A percentile compares a stretch with the other conserved stretches of the same genome.
Conservation (phyloP, 1,140 invertebrate species). For the Drosophila paulistorum region DNA sequence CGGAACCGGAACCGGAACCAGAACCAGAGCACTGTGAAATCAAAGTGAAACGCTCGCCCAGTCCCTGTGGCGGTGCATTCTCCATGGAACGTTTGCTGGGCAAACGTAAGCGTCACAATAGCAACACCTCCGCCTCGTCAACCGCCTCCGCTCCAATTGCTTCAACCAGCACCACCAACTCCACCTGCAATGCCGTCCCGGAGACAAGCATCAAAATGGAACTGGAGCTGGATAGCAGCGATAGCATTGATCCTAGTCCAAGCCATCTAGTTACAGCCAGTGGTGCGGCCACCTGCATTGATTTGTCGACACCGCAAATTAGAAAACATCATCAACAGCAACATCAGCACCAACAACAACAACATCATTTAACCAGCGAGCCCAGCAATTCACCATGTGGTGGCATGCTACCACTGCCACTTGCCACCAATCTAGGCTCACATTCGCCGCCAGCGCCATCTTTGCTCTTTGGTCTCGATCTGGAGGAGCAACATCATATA, state of each 20-base stretch:
- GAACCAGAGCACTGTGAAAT: not conserved
- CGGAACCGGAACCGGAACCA: conserved; percentile 13
- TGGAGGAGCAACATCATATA: conserved; percentile 67
- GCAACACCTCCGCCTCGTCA: conserved; percentile 33
- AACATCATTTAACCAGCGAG: conserved; percentile 1
- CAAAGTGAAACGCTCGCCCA: conserved; percentile 49
- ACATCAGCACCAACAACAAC: not conserved
- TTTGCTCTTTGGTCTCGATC: conserved; percentile 37
- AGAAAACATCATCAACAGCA: conserved; percentile 19
- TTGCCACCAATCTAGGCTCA: not conserved
- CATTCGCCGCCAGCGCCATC: conserved; percentile 26
- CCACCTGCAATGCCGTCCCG: not conserved
- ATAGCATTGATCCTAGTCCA: conserved; percentile 30
- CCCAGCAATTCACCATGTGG: not conserved
- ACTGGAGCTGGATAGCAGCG: conserved; percentile 46
- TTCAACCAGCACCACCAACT: not conserved
- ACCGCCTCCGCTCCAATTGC: conserved; percentile 2
- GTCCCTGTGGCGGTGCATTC: conserved; percentile 58
- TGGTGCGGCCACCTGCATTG: conserved; percentile 29
- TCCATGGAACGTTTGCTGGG: conserved; percentile 73
- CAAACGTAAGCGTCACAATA: conserved; percentile 66
- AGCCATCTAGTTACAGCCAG: conserved; percentile 3
- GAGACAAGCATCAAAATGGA: conserved; percentile 65
- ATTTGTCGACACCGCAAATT: conserved; percentile 38
- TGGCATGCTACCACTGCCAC: not conserved